Evolutionary conservation across 2,797 vertebrate species (phyloP).

Genomic region (Clarias pachynema): DNA sequence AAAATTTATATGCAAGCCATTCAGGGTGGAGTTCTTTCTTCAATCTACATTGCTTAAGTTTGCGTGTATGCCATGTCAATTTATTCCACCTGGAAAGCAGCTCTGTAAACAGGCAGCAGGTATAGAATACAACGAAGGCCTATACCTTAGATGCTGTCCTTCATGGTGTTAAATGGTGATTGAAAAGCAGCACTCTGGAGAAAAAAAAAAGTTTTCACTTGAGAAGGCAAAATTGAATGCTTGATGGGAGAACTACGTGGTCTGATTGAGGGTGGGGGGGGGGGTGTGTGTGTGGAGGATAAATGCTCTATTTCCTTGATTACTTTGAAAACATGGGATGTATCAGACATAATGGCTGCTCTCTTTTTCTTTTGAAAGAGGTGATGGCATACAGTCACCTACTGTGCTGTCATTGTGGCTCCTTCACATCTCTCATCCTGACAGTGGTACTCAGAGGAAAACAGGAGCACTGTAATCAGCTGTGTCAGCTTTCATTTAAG

Average conservation of each 20-base stretch:
- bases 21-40: not conserved
- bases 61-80: not conserved
- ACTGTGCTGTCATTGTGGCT: slow-evolving; percentile 31
- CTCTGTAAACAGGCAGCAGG: not conserved
- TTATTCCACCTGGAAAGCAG: not conserved
- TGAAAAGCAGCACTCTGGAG: slow-evolving; percentile 37
- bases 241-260: not conserved
- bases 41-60: not conserved
- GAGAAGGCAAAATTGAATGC: slow-evolving; percentile 33
- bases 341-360: slow-evolving; percentile 4
- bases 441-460: slow-evolving; percentile 28
- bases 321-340: slow-evolving; percentile 16
- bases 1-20: not conserved
- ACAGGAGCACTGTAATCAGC: slow-evolving; percentile 49
- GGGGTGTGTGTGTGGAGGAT: not conserved
- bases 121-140: not conserved
- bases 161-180: slow-evolving; percentile 35
- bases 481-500: slow-evolving; percentile 53
- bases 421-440: slow-evolving; percentile 28
- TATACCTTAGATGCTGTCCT: not conserved
- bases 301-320: slow-evolving; percentile 29
- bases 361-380: slow-evolving; percentile 12
- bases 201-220: slow-evolving; percentile 11
- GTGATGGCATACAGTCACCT: slow-evolving; percentile 28
- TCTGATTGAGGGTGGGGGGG: not conserved